Base-by-base conservation (phyloP, 2,797 vertebrate genomes). In the Antrozous pallidus region DNA sequence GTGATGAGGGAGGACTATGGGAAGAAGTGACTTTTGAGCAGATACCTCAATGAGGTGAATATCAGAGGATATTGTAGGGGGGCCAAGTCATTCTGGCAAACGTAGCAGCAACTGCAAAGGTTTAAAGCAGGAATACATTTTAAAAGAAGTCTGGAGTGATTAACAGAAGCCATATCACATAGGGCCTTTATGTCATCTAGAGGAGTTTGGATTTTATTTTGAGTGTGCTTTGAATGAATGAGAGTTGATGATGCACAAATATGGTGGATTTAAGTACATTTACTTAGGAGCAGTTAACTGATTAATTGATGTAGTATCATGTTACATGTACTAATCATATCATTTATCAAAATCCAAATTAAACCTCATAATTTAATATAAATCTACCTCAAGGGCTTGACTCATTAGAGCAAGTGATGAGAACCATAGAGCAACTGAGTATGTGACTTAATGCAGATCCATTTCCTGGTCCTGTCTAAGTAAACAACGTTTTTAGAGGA, bases 281-380 rank as follows among this genome's bases (percentile, higher is more conserved):
- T 77, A 71, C 83, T 92, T 75, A 54, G 14, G 70, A 75, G 6
- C 47, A 91, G 85, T 45, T 82, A 90, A 81, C n/a, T 79, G 31
- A 77, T 67, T 54, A 74, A 36, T 85, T 90, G n/a, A 45, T 65
- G 26, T 33, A 63, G 67, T 88, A 75, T 14, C 20, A 47, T 71
- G 85, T 71, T 86, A n/a, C 88, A 31, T 71, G 83, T 51, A 17
- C n/a, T 77, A 88, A 88, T 90, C 61, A 86, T 36, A 94, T 42
- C 63, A 88, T 95, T 75, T 82, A 88, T 94, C 78, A 83, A 95
- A 92, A 49, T 36, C 45, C 18, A 85, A 88, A 94, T 86, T 38
- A 89, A 86, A 51, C 58, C 65, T 86, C 20, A 82, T 65, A n/a
- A 54, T 71, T 94, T 88, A 47, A 88, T 58, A 81, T 38, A 74